These are phyloP conservation scores for Drosophila leonis DNA, from an alignment of 2,888 invertebrate genomes.

Conservation along the genomic window DNA sequence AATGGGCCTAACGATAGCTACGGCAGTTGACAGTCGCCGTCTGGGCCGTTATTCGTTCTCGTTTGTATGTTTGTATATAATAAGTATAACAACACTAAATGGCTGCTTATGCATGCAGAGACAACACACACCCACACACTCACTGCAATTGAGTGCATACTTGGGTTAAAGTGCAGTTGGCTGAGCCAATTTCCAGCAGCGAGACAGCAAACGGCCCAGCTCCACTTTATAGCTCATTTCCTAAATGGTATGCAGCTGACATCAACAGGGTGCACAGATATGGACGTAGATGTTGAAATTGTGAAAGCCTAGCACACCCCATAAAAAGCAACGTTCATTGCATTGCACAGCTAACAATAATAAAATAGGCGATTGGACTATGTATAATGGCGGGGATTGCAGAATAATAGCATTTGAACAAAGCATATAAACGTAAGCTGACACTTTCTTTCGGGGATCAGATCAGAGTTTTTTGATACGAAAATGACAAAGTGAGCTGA, in stretches of 20 bases:
- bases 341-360: constrained; percentile 6
- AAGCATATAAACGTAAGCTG: too few relatives aligned
- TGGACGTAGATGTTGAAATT: not conserved
- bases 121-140: constrained; percentile 54
- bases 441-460: too few relatives aligned
- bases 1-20: constrained; percentile 70
- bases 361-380: not conserved
- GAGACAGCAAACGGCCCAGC: constrained; percentile 46
- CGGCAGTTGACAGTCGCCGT: constrained; percentile 63
- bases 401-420: not conserved
- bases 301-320: constrained; percentile 48
- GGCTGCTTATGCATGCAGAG: constrained; percentile 78
- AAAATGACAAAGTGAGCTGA: too few relatives aligned
- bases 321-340: constrained; percentile 55
- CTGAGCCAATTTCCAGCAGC: constrained; percentile 71
- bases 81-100: constrained; percentile 80
- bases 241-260: constrained; percentile 75
- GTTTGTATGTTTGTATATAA: constrained; percentile 51
- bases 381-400: not conserved
- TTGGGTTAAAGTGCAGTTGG: constrained; percentile 71
- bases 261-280: constrained; percentile 23
- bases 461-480: not conserved
- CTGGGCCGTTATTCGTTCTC: constrained; percentile 24
- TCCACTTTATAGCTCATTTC: constrained; percentile 80
- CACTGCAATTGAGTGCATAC: constrained; percentile 77